A percentile compares a stretch with the other conserved stretches of the same genome.
Evolutionary conservation across 2,113 vertebrate species (phyloP).

Genomic region (Catharus bicknelli): DNA sequence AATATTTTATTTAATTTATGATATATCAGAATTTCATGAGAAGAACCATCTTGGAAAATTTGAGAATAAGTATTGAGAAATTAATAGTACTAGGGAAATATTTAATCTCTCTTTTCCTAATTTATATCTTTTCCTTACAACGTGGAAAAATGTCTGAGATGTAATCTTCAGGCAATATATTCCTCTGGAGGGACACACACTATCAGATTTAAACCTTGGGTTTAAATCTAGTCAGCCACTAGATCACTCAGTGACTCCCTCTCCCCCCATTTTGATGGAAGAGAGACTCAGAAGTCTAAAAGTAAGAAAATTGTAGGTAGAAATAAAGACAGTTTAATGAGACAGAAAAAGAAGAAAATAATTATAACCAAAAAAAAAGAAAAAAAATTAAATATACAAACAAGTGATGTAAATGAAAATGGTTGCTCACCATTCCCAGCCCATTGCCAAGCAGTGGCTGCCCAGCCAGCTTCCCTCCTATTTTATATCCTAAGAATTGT

Average conservation of each 20-base stretch:
- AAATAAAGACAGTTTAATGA: neutral
- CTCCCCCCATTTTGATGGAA: neutral
- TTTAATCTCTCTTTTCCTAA: neutral
- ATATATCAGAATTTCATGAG: neutral
- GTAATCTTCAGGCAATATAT: neutral
- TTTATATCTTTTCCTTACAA: neutral
- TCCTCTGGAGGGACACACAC: neutral
- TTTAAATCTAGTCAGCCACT: neutral
- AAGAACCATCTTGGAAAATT: neutral
- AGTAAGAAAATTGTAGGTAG: neutral
- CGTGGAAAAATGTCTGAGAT: neutral
- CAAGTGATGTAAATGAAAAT: neutral
- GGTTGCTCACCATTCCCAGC: neutral
- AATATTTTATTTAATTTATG: neutral
- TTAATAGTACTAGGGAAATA: neutral
- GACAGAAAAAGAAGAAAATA: neutral
- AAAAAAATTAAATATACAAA: neutral
- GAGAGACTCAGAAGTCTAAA: neutral
- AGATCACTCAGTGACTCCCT: fast-evolving
- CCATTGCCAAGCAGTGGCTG: fast-evolving
- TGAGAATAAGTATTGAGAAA: neutral
- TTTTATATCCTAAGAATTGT: neutral
- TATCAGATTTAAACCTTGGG: no score
- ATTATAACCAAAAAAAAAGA: fast-evolving
- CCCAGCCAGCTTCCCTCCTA: neutral